These are phyloP conservation scores for Channallabes apus DNA, from an alignment of 2,797 vertebrate genomes.

Conservation along the genomic window DNA sequence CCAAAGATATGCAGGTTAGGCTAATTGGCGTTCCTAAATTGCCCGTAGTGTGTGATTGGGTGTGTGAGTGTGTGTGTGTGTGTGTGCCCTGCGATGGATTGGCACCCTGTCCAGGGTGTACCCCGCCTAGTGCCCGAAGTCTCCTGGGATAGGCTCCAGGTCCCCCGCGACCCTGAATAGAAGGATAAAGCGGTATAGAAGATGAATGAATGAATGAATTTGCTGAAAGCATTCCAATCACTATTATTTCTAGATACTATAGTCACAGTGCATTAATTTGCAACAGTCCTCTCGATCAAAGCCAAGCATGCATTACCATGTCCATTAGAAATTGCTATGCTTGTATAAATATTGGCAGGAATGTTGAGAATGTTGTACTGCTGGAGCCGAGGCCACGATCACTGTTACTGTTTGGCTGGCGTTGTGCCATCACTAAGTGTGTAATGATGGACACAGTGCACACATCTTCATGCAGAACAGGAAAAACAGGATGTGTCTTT, in stretches of 20 bases:
- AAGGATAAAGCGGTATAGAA: too few species aligned
- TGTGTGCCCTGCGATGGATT: too few species aligned
- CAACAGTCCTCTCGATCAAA: conserved; percentile 18
- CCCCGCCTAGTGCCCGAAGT: too few species aligned
- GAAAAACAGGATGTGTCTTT: conserved; percentile 58
- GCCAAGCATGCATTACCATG: too few species aligned
- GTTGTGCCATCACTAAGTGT: conserved; percentile 33
- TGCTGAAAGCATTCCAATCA: neutral
- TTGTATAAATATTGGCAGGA: conserved; percentile 39
- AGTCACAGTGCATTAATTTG: neutral
- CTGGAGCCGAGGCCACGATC: conserved; percentile 21
- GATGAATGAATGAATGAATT: too few species aligned
- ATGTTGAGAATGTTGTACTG: conserved; percentile 50
- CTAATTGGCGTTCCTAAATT: too few species aligned
- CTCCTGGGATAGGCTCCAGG: too few species aligned
- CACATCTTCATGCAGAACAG: conserved; percentile 15
- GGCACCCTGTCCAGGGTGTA: too few species aligned
- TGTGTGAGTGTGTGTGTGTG: too few species aligned
- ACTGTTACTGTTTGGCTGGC: conserved; percentile 36
- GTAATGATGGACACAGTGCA: neutral
- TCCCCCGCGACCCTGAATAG: too few species aligned
- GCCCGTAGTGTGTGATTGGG: too few species aligned
- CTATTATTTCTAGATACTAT: neutral
- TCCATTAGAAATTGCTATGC: conserved; percentile 22
- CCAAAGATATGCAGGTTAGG: too few species aligned